These are phyloP conservation scores for Parapsyche elsis DNA, from an alignment of 1,140 invertebrate genomes.

Conservation along the genomic window DNA sequence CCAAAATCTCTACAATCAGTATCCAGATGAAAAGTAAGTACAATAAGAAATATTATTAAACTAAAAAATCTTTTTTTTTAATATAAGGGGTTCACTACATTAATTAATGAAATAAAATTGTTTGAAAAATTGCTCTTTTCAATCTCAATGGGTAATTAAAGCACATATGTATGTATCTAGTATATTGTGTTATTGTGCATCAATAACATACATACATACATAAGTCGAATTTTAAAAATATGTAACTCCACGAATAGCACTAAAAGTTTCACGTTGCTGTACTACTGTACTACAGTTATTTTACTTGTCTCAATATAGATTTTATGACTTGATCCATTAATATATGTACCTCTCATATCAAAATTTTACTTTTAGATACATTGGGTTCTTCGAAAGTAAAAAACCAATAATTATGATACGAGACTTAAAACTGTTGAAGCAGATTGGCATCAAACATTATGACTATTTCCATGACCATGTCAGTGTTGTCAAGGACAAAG, in stretches of 20 bases:
- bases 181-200: background rate
- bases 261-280: background rate
- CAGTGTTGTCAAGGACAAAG: background rate
- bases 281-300: background rate
- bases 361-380: constrained; percentile 44
- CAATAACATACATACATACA: background rate
- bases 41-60: too few species aligned
- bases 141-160: background rate
- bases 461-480: constrained; percentile 56
- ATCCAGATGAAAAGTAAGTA: constrained; percentile 39
- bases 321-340: too few species aligned
- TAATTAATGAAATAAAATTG: background rate
- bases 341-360: too few species aligned
- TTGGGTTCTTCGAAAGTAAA: constrained; percentile 42
- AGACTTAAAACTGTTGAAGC: constrained; percentile 52
- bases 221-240: background rate
- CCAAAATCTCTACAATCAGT: background rate
- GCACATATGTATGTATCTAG: background rate
- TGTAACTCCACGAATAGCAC: background rate
- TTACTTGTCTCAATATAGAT: background rate
- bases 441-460: constrained; percentile 56
- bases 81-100: background rate
- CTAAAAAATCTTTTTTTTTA: background rate
- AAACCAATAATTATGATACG: constrained; percentile 32
- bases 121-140: background rate